Conservation (phyloP, 1,140 invertebrate species). For the Drosophila rufa region DNA sequence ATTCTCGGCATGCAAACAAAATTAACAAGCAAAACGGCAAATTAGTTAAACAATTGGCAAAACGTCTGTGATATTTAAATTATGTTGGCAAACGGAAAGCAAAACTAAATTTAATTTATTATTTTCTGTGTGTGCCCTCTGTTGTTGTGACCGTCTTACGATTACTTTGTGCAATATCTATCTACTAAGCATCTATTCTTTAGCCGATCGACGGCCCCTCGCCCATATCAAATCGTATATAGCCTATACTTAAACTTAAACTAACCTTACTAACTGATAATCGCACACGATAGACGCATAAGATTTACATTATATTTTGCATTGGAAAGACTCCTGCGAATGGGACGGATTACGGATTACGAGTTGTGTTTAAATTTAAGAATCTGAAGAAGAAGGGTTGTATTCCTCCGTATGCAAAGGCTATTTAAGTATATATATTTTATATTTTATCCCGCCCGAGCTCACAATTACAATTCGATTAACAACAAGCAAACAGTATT, state of each 20-base stretch:
- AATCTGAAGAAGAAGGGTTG: constrained; percentile 55
- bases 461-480: constrained; percentile 53
- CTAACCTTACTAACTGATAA: constrained; percentile 37
- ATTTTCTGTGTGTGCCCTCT: constrained; percentile 47
- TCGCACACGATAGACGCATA: constrained; percentile 49
- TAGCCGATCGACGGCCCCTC: constrained; percentile 56
- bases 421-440: constrained; percentile 60
- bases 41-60: constrained; percentile 79
- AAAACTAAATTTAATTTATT: constrained; percentile 70
- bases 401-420: constrained; percentile 66
- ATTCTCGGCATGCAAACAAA: constrained; percentile 70
- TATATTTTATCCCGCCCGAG: constrained; percentile 64
- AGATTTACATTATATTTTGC: constrained; percentile 54
- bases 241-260: constrained; percentile 41
- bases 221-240: constrained; percentile 76
- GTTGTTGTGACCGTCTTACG: constrained; percentile 56
- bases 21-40: constrained; percentile 61
- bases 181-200: constrained; percentile 59
- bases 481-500: constrained; percentile 71
- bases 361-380: constrained; percentile 70
- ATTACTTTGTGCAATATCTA: constrained; percentile 77
- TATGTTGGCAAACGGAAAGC: constrained; percentile 62
- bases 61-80: constrained; percentile 82
- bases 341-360: constrained; percentile 10
- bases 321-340: constrained; percentile 21